Evolutionary conservation across 64 coral and sea anemone species (phyloP), one percentile per base, ranked within the genome.

Genomic region (Porites australiensis): DNA sequence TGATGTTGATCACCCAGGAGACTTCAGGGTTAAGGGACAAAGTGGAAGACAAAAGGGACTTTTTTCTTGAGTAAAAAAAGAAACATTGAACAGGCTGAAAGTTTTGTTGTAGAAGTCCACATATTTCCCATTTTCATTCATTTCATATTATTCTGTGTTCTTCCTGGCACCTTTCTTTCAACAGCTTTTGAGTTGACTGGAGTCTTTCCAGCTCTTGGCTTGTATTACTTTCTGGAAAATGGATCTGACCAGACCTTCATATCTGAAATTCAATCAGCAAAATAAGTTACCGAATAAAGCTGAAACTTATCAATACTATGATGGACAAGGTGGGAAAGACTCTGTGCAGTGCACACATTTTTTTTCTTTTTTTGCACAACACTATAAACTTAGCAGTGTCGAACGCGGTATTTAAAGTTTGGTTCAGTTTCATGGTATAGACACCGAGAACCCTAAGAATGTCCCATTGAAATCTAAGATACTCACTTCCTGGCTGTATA

Each of bases 401-500:
- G 1, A 37, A 37, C 27, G 27, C 27, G 27, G 27, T 37, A 37
- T 37, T 37, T 37, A 37, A 37, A 37, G 27, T 37, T 37, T 37
- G 27, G 27, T 37, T 37, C 27, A 37, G 27, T 37, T 37, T 37
- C 1, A 37, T 37, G 27, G 27, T 37, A 37, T 37, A 37, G 27
- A 37, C 27, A 37, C 27, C 1, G 1, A 37, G 27, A 37, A 37
- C 27, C 27, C 27, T 37, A 37, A 0, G 27, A 37, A 37, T 37
- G 27, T 37, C 27, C 27, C 27, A 37, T 37, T 37, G 27, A 37
- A 37, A 37, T 37, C 27, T 19, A 52, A 82, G 10, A 16, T 52
- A 51, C 82, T 89, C 85, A 99, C 98, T 93, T 96, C 97, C 97
- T 50, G 97, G 97, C n/a, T 99, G 97, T 67, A 99, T 86, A 2